Evolutionary conservation across 2,797 vertebrate species (phyloP).

Genomic region (Alcedo quadribrachys): DNA sequence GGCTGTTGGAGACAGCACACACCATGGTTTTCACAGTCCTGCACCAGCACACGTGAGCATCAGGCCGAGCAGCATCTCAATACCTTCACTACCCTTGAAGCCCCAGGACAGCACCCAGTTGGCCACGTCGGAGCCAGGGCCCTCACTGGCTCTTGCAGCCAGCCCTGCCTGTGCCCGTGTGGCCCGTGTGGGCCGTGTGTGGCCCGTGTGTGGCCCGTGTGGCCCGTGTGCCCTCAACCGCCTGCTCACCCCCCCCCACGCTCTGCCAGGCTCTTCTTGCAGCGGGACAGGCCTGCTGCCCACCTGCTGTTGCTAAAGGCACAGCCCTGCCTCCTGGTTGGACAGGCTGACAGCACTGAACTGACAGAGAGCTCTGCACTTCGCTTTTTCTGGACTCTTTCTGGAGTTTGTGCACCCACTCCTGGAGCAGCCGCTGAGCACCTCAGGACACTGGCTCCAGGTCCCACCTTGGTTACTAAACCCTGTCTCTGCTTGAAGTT

Average conservation of each 20-base stretch:
- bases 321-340: background rate
- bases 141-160: background rate
- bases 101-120: rapidly evolving
- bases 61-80: background rate
- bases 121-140: rapidly evolving
- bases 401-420: background rate
- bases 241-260: background rate
- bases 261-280: rapidly evolving
- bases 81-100: rapidly evolving
- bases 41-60: rapidly evolving
- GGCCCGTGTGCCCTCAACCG: rapidly evolving
- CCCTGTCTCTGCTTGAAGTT: background rate
- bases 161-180: background rate
- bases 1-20: too few species aligned
- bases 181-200: too few species aligned
- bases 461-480: background rate
- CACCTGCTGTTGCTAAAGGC: too few species aligned
- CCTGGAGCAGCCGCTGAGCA: background rate
- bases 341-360: rapidly evolving
- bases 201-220: too few species aligned
- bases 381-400: background rate
- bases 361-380: background rate
- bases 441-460: background rate
- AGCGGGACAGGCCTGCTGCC: background rate
- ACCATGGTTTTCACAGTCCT: rapidly evolving